Base-by-base conservation (phyloP, 2,113 vertebrate genomes). In the Tichodroma muraria region DNA sequence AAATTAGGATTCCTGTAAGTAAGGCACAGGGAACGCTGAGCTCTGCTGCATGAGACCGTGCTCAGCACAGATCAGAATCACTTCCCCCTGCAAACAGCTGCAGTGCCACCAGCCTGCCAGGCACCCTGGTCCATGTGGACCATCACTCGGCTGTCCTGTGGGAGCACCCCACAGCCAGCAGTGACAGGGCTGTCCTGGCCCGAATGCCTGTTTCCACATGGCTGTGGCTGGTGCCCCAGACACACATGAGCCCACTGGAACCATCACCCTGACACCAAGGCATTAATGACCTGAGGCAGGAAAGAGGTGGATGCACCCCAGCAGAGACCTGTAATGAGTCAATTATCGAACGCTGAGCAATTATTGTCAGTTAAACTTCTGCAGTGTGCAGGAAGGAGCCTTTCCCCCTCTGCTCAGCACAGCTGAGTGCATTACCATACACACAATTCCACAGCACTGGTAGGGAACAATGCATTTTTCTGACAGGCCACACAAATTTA, bases 191-290 rank as follows among this genome's bases (percentile, higher is more conserved):
- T 31, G 65, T 14, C 53, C 38, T 22, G 72, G 24, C 31, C 57
- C 24, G 15, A 45, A 10, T 10, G 19, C 20, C 15, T 13, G 38
- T 6, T 40, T 57, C 25, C 0, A 0, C 0, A 0, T 35, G 19
- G 0, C 23, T 6, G 4, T 20, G 54, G 23, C 64, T 42, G 33
- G 52, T 63, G 38, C 28, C 31, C 71, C 44, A 21, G 18, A 33
- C 47, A 80, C 4, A 2, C 0, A 0, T 1, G 24, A 6, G 4
- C 60, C 27, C 59, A 3, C 10, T 6, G 31, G 28, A 24, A 66
- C 23, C 53, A 11, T 21, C 63, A n/a, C 8, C 45, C 70, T 40
- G 66, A 44, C 63, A 61, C 33, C 38, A 5, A 19, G 52, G 23
- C 25, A 45, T 25, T 3, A 6, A 12, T 8, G 28, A 38, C 23